These are phyloP conservation scores for Parazoanthus darwini DNA, from an alignment of 92 coral and sea anemone species.

Conservation along the genomic window DNA sequence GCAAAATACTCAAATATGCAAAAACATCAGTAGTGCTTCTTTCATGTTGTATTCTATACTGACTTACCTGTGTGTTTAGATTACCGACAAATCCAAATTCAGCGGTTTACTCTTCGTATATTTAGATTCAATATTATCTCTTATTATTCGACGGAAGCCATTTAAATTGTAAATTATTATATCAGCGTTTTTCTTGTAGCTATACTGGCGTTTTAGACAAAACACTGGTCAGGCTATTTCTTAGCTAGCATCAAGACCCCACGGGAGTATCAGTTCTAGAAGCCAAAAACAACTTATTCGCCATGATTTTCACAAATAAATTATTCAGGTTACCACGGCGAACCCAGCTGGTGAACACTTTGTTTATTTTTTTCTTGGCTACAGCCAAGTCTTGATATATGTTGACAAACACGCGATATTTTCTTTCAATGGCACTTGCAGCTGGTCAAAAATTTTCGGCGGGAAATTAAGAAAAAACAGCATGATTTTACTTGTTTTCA, in stretches of 20 bases:
- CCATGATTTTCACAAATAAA: background rate
- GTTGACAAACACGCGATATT: background rate
- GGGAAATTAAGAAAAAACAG: background rate
- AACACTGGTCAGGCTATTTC: background rate
- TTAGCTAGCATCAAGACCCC: background rate
- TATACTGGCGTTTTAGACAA: background rate
- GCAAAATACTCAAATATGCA: background rate
- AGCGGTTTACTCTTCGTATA: too few relatives aligned
- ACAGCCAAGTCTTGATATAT: background rate
- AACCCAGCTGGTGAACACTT: slow-evolving; percentile 8
- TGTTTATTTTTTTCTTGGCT: background rate
- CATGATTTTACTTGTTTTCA: background rate
- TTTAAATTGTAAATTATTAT: background rate
- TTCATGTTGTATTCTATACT: background rate
- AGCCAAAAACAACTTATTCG: slow-evolving; percentile 1
- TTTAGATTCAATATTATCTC: too few relatives aligned
- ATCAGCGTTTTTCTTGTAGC: background rate
- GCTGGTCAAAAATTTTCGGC: background rate
- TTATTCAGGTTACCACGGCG: slow-evolving; percentile 5
- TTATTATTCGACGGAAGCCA: too few relatives aligned
- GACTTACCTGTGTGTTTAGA: background rate
- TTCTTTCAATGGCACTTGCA: background rate
- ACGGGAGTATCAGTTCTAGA: background rate
- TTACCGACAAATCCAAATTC: too few relatives aligned
- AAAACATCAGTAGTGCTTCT: background rate